Evolutionary conservation across 64 coral and sea anemone genomes (phyloP).

Genomic region (Platygyra sinensis): DNA sequence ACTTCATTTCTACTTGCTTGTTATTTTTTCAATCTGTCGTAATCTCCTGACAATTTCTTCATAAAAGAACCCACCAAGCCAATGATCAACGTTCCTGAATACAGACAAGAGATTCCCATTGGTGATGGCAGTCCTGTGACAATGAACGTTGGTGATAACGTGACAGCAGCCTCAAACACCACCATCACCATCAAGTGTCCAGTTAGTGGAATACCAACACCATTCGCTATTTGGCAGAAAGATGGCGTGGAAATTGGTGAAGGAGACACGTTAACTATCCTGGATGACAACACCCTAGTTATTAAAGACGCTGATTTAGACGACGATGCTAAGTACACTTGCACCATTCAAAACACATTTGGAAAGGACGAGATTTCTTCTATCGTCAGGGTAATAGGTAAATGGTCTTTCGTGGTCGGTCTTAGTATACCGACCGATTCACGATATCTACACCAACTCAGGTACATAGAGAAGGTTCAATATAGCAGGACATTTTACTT

Average conservation of each 20-base stretch:
- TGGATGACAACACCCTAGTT: slow-evolving; percentile 26
- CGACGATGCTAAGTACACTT: slow-evolving; percentile 54
- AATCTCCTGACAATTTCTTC: not conserved
- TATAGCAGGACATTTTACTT: too few relatives aligned
- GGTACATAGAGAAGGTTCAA: too few relatives aligned
- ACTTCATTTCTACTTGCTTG: not conserved
- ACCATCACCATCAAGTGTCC: slow-evolving; percentile 71
- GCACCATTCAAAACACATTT: slow-evolving; percentile 29
- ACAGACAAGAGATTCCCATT: slow-evolving; percentile 38
- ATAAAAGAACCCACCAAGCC: slow-evolving; percentile 74
- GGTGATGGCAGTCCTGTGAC: slow-evolving; percentile 31
- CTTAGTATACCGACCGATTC: too few relatives aligned
- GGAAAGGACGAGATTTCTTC: slow-evolving; percentile 48
- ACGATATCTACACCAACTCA: too few relatives aligned
- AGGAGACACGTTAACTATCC: slow-evolving; percentile 39
- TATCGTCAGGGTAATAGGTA: slow-evolving; percentile 31
- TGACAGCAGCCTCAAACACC: slow-evolving; percentile 71
- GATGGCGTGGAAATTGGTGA: slow-evolving; percentile 35
- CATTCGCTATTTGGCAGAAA: slow-evolving; percentile 57
- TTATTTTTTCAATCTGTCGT: not conserved
- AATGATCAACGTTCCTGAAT: slow-evolving; percentile 32
- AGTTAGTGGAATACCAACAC: slow-evolving; percentile 77
- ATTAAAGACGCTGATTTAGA: not conserved
- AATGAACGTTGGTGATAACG: slow-evolving; percentile 78
- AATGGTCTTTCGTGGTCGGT: not conserved